These are phyloP conservation scores for Eledona agricola DNA, from an alignment of 2,888 invertebrate species.

Conservation along the genomic window DNA sequence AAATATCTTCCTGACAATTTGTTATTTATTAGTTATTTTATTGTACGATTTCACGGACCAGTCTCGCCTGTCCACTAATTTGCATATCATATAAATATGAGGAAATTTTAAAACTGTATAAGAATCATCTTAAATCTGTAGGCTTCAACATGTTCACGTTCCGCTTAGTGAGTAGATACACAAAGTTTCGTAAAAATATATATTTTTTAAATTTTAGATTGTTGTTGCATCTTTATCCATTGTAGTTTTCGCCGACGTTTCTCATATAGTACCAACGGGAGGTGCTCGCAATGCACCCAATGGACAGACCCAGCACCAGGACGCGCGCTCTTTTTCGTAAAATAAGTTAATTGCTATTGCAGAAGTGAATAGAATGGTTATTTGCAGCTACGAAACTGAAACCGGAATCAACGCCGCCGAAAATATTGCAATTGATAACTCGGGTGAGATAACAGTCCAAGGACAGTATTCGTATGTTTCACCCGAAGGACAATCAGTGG, in stretches of 20 bases:
- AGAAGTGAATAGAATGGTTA: constrained; percentile 6
- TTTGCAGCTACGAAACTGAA: constrained; percentile 66
- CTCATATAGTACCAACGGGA: constrained; percentile 6
- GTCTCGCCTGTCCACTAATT: constrained; percentile 34
- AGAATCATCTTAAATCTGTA: constrained; percentile 21
- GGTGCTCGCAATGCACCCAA: not conserved
- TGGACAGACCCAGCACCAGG: constrained; percentile 53
- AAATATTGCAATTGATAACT: constrained; percentile 60
- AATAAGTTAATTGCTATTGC: not conserved
- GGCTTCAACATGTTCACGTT: constrained; percentile 35
- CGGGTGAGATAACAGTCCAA: constrained; percentile 41
- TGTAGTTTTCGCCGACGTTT: constrained; percentile 31
- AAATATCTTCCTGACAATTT: constrained; percentile 9
- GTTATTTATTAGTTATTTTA: constrained; percentile 24
- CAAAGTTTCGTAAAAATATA: not conserved
- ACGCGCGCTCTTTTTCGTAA: constrained; percentile 40
- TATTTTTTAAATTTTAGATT: constrained; percentile 15
- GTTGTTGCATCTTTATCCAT: constrained; percentile 15
- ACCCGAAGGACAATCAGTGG: constrained; percentile 59
- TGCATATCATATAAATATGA: constrained; percentile 35
- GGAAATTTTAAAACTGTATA: constrained; percentile 25
- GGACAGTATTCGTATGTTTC: constrained; percentile 44
- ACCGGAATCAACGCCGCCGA: constrained; percentile 64
- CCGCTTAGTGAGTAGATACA: constrained; percentile 25
- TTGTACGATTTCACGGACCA: constrained; percentile 32